phyloP scores from a whole-genome alignment of 2,888 invertebrate species.

The Sphaerolaimus hirsutus region DNA sequence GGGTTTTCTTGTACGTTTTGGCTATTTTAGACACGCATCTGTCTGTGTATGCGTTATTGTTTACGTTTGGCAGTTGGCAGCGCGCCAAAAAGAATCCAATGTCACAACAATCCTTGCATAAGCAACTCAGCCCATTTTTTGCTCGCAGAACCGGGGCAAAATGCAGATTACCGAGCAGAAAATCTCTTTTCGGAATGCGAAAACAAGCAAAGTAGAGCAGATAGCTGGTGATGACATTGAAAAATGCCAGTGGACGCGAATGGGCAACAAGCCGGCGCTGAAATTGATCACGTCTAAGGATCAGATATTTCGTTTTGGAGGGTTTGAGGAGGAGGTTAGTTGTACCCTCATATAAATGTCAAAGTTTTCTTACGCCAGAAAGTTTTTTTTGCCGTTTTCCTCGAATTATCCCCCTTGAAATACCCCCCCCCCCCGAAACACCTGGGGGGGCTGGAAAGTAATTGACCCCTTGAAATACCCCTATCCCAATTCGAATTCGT shows the following conservation, averaged over 20 bases:
- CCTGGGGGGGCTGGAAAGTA: no score
- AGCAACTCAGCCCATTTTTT: not conserved
- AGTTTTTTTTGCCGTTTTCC: not conserved
- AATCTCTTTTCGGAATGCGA: slow-evolving; percentile 73
- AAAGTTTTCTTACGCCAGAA: not conserved
- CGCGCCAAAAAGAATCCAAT: not conserved
- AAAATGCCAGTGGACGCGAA: slow-evolving; percentile 64
- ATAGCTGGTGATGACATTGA: slow-evolving; percentile 61
- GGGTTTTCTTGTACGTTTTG: slow-evolving; percentile 14
- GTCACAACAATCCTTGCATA: no score
- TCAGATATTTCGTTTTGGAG: slow-evolving; percentile 62
- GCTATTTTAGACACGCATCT: no score
- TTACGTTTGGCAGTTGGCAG: not conserved
- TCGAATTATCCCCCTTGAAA: not conserved
- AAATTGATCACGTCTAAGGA: slow-evolving; percentile 71
- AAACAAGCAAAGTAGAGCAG: slow-evolving; percentile 85
- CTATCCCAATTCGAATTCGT: no score
- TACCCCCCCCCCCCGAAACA: not conserved
- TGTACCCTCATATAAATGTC: not conserved
- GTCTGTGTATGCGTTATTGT: no score
- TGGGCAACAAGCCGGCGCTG: slow-evolving; percentile 68
- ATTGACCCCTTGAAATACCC: no score
- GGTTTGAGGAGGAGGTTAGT: slow-evolving; percentile 45
- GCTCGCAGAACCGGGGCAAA: slow-evolving; percentile 55
- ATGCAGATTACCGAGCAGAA: slow-evolving; percentile 70